These are phyloP conservation scores for Zelostemma sp. DNA, from an alignment of 1,140 invertebrate genomes.

Conservation along the genomic window DNA sequence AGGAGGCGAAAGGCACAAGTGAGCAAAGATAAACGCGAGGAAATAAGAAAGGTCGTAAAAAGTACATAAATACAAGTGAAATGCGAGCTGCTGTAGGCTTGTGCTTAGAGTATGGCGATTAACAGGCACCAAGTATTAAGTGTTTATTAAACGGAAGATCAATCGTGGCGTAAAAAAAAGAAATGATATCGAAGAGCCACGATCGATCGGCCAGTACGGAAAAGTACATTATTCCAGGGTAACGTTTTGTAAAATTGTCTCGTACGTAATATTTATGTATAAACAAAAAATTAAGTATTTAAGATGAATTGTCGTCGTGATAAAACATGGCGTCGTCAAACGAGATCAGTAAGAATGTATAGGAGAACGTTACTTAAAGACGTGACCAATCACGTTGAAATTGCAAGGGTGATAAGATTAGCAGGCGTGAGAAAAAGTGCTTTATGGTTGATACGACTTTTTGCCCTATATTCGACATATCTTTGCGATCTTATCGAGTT, in stretches of 20 bases:
- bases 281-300: conserved; percentile 42
- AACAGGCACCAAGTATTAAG: conserved; percentile 14
- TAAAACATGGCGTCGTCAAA: conserved; percentile 27
- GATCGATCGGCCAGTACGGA: conserved; percentile 28
- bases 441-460: conserved; percentile 44
- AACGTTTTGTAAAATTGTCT: conserved; percentile 68
- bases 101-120: conserved; percentile 21
- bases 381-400: conserved; percentile 36
- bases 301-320: conserved; percentile 27
- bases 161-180: conserved; percentile 46
- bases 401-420: conserved; percentile 44
- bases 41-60: conserved; percentile 19
- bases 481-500: conserved; percentile 21
- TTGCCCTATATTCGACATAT: conserved; percentile 42
- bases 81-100: conserved; percentile 12
- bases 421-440: conserved; percentile 44
- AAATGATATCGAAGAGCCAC: conserved; percentile 31
- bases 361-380: conserved; percentile 24
- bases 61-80: background rate
- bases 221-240: conserved; percentile 62
- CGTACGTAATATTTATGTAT: conserved; percentile 66
- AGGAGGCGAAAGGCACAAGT: conserved; percentile 44
- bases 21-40: conserved; percentile 39
- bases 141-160: conserved; percentile 18
- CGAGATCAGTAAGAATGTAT: too few relatives aligned